Base-by-base conservation (phyloP, 2,888 invertebrate genomes). In the Drosophila ezoana region DNA sequence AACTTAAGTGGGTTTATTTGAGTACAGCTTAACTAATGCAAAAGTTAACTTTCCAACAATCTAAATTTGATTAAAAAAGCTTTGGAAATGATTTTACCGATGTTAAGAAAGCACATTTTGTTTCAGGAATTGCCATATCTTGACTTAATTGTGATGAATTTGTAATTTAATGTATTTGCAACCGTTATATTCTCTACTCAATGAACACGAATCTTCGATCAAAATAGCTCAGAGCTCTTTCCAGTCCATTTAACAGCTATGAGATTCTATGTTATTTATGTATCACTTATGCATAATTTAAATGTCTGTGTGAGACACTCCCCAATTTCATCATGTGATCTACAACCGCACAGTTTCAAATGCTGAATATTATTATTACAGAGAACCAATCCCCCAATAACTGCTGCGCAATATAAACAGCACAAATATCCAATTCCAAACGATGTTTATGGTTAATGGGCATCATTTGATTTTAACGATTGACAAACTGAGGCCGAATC, bases 301-400 rank as follows among this genome's bases (percentile, higher is more conserved):
- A 53, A 65, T 20, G 20, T 40, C 23, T 54, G 33, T 58, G 51
- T 28, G 43, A 32, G 74, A 74, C 74, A 75, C 74, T 79, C 74
- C 74, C 57, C 59, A 58, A 54, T 43, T 35, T 16, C 16, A 35
- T 20, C 43, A 40, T 47, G 49, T 38, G 69, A 44, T 45, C 40
- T 14, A 59, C 45, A 53, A 64, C n/a, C 14, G 54, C 54, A 32
- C 60, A 61, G 54, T 59, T 62, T 48, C 23, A 28, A 10, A 53
- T 40, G 38, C 48, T 78, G 68, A 49, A 76, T 76, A 78, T 73
- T 58, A 78, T 73, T 58, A 62, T 62, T 78, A 58, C 48, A 45
- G 18, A 18, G 37, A 45, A 48, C 67, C 79, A 68, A 79, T 63
- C 79, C 62, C 63, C 44, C 11, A 11, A 20, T 38, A 45, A 32